These are phyloP conservation scores for Sebastes minor DNA, from an alignment of 2,797 vertebrate genomes.

Conservation along the genomic window DNA sequence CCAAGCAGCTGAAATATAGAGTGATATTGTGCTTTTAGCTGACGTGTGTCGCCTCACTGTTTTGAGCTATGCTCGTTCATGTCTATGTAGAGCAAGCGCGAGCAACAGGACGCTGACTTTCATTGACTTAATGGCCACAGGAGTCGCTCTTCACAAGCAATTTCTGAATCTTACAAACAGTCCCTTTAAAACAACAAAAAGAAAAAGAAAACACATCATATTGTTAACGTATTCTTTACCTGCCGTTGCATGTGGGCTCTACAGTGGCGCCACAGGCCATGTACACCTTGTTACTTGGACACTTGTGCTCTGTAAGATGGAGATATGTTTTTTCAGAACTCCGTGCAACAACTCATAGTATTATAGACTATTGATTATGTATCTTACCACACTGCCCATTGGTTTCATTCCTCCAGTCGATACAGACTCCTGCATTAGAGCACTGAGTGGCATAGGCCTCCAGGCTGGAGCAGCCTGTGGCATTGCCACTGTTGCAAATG, in stretches of 20 bases:
- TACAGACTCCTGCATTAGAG: constrained; percentile 73
- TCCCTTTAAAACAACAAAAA: background rate
- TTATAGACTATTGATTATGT: background rate
- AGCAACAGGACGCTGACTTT: no score
- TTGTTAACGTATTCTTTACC: constrained; percentile 43
- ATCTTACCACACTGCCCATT: constrained; percentile 81
- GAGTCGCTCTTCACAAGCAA: no score
- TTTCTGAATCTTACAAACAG: no score
- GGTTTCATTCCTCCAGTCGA: constrained; percentile 82
- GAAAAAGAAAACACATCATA: background rate
- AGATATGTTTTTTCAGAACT: background rate
- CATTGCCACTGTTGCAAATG: constrained; percentile 47
- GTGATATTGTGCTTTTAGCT: no score
- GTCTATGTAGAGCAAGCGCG: no score
- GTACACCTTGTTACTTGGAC: constrained; percentile 81
- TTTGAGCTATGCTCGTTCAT: no score
- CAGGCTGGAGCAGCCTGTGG: constrained; percentile 74
- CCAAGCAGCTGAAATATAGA: no score
- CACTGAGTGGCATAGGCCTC: constrained; percentile 83
- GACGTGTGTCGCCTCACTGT: no score
- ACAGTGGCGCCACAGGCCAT: constrained; percentile 78
- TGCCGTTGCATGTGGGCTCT: constrained; percentile 75
- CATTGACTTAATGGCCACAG: no score
- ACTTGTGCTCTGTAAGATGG: constrained; percentile 71
- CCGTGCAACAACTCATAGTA: background rate